Evolutionary conservation across 2,888 invertebrate species (phyloP).

Genomic region (Platerodrilus igneus): DNA sequence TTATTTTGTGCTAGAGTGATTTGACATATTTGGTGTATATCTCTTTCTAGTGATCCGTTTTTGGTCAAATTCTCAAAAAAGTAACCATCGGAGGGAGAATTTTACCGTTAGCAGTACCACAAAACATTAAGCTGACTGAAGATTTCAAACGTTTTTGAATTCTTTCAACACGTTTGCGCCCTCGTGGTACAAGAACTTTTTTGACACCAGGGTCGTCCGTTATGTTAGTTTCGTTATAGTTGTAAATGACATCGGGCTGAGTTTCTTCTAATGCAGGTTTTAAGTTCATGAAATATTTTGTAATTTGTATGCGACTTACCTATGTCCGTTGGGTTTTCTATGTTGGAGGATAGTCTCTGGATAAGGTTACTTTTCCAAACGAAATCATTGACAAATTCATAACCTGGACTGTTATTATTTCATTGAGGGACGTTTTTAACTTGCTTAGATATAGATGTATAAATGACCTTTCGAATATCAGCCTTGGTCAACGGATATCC

Average conservation of each 20-base stretch:
- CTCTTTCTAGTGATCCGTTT: too few species aligned
- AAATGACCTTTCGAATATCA: constrained; percentile 1
- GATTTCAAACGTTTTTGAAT: constrained; percentile 32
- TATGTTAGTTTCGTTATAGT: constrained; percentile 40
- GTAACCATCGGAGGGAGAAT: constrained; percentile 36
- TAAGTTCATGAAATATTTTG: constrained; percentile 8
- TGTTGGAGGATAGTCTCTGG: constrained; percentile 6
- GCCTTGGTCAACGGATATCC: constrained; percentile 7
- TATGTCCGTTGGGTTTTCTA: constrained; percentile 8
- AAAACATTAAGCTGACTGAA: constrained; percentile 36
- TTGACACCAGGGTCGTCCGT: constrained; percentile 36
- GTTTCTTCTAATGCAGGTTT: constrained; percentile 1
- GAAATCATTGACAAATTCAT: constrained; percentile 11
- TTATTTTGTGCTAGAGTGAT: too few species aligned
- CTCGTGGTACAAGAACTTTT: constrained; percentile 31
- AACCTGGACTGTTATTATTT: constrained; percentile 7
- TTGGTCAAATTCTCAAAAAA: too few species aligned
- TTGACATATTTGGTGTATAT: too few species aligned
- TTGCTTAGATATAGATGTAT: constrained; percentile 6
- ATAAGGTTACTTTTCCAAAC: constrained; percentile 5
- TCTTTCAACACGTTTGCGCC: constrained; percentile 34
- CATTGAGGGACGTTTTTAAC: constrained; percentile 5
- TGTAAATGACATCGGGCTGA: constrained; percentile 18
- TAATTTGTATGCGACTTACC: constrained; percentile 8
- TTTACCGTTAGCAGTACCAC: constrained; percentile 32